Evolutionary conservation across 2,797 vertebrate genomes (phyloP).

Genomic region (Coreius guichenoti): DNA sequence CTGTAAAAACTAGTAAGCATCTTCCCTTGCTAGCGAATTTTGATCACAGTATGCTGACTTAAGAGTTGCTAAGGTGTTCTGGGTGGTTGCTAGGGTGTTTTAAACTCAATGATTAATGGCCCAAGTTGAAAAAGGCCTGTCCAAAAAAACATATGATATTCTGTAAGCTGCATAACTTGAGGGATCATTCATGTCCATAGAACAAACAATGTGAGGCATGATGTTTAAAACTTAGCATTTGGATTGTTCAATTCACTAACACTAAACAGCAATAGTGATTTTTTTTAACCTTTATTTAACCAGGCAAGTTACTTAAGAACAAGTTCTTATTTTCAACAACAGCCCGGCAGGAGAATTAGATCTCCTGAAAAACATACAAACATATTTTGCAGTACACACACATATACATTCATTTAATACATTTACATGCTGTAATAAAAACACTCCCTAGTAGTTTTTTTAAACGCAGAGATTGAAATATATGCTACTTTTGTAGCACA

Average conservation of each 20-base stretch:
- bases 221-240: not conserved
- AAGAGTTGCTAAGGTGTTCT: constrained; percentile 37
- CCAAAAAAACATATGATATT: not conserved
- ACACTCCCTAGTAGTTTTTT: too few species aligned
- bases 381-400: too few species aligned
- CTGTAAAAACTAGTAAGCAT: not conserved
- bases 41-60: not conserved
- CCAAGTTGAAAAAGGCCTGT: not conserved
- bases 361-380: too few species aligned
- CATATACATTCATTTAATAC: too few species aligned
- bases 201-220: not conserved
- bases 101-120: not conserved
- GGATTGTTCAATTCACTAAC: not conserved
- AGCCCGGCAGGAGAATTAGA: too few species aligned
- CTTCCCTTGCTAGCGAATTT: not conserved
- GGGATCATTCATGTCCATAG: not conserved
- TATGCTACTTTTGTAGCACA: too few species aligned
- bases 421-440: too few species aligned
- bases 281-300: too few species aligned
- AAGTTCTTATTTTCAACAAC: too few species aligned
- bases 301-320: too few species aligned
- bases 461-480: too few species aligned
- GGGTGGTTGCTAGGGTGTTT: constrained; percentile 58
- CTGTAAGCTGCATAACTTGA: not conserved
- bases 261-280: not conserved